Conservation (phyloP, 2,113 vertebrate species). For the Clarias macrocephalus region DNA sequence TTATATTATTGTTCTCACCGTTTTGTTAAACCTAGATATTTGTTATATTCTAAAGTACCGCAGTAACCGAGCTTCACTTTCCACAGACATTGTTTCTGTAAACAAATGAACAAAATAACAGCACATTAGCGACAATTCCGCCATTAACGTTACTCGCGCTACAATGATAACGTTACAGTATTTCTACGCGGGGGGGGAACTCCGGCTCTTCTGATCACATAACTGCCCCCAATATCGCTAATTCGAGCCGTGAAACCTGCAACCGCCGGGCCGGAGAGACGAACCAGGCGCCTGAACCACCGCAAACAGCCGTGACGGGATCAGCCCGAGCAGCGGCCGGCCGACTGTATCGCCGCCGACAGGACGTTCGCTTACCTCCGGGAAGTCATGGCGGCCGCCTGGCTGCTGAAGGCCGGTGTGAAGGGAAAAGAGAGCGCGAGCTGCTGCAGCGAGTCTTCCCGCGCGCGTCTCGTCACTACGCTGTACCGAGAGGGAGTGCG, state of each 20-base stretch:
- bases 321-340: neutral
- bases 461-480: conserved; percentile 2
- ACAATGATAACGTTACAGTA: neutral
- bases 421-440: conserved; percentile 15
- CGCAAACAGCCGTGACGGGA: neutral
- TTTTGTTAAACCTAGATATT: neutral
- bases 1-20: neutral
- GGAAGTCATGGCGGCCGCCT: conserved; percentile 23
- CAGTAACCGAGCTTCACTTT: neutral
- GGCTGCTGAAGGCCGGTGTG: conserved; percentile 17
- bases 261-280: neutral
- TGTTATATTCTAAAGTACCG: neutral
- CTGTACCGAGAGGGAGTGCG: neutral
- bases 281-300: neutral
- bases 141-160: neutral
- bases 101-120: neutral
- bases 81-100: neutral
- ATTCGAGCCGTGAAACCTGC: neutral
- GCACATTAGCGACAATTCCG: neutral
- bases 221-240: neutral
- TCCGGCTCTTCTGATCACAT: neutral
- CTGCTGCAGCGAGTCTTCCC: conserved; percentile 25
- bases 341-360: neutral
- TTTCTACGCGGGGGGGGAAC: neutral
- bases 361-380: conserved; percentile 7